phyloP scores from a whole-genome alignment of 2,888 invertebrate species.

The Sphaerophoria taeniata region DNA sequence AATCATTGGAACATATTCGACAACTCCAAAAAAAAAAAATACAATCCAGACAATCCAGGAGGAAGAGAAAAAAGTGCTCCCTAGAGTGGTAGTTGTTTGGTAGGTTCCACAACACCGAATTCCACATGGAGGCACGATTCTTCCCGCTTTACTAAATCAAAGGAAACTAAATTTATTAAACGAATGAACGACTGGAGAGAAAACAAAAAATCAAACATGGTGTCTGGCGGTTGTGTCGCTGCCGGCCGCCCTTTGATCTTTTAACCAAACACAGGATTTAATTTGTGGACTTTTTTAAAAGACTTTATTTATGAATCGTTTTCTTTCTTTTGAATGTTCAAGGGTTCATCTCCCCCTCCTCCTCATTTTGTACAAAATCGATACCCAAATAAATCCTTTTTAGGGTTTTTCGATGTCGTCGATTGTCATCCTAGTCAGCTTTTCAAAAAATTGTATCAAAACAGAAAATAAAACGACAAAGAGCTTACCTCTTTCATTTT shows the following conservation, averaged over 20 bases:
- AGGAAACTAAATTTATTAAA: conserved; percentile 42
- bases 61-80: conserved; percentile 46
- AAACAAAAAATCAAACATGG: conserved; percentile 36
- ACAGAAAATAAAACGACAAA: conserved; percentile 3
- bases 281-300: conserved; percentile 73
- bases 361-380: conserved; percentile 43
- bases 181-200: neutral
- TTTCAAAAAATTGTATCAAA: conserved; percentile 62
- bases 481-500: conserved; percentile 10
- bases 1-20: conserved; percentile 58
- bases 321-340: conserved; percentile 7
- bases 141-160: conserved; percentile 60
- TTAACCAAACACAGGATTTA: conserved; percentile 73
- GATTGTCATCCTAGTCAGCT: conserved; percentile 71
- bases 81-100: conserved; percentile 53
- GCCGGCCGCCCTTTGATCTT: conserved; percentile 66
- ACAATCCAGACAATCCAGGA: neutral
- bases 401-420: conserved; percentile 44
- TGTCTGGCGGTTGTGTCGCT: conserved; percentile 66
- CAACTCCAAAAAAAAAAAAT: conserved; percentile 21
- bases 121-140: conserved; percentile 45
- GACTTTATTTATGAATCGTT: conserved; percentile 68
- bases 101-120: conserved; percentile 52
- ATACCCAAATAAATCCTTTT: conserved; percentile 65
- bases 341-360: conserved; percentile 2